phyloP scores from a whole-genome alignment of 2,113 vertebrate species.

The Macrotis lagotis region DNA sequence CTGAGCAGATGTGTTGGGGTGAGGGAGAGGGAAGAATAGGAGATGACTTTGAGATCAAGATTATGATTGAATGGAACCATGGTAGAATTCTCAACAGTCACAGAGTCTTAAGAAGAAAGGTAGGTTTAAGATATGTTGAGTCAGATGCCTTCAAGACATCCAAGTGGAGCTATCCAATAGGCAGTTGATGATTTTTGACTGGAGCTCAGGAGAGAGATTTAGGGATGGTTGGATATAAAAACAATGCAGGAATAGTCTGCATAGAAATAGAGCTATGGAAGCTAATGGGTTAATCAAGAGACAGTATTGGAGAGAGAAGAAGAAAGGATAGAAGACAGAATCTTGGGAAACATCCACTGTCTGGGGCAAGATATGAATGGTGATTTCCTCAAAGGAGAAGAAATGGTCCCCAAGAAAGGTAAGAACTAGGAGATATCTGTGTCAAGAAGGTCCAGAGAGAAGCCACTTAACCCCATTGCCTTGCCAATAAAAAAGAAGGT shows the following conservation, averaged over 20 bases:
- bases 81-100: background rate
- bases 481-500: no score
- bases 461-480: no score
- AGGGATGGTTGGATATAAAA: background rate
- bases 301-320: background rate
- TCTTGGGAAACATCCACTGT: background rate
- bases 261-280: background rate
- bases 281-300: background rate
- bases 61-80: background rate
- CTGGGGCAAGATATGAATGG: background rate
- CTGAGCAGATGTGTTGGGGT: background rate
- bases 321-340: background rate
- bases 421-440: background rate
- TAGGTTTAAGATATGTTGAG: background rate
- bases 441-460: background rate
- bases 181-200: background rate
- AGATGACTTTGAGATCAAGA: background rate
- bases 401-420: background rate
- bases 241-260: background rate
- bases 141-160: background rate
- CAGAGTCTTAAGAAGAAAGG: background rate
- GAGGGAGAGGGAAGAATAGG: background rate
- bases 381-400: background rate
- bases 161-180: background rate
- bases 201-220: background rate